Evolutionary conservation across 2,888 invertebrate species (phyloP).

Genomic region (Oxyteleia sp.): DNA sequence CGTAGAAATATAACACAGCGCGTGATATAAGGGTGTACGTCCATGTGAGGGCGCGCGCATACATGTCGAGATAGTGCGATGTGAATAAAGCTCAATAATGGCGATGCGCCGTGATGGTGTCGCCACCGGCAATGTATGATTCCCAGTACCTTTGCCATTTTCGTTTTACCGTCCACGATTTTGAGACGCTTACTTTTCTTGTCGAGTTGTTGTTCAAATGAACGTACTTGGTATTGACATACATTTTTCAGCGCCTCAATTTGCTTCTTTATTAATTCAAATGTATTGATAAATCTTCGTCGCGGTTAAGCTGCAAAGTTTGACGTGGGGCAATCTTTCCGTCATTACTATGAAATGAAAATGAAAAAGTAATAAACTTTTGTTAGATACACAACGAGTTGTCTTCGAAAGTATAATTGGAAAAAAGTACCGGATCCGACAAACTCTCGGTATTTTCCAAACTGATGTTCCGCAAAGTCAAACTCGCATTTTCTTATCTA

Average conservation of each 20-base stretch:
- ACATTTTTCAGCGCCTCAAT: not conserved
- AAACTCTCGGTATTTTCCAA: slow-evolving; percentile 71
- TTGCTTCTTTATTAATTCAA: slow-evolving; percentile 22
- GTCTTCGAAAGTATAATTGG: slow-evolving; percentile 64
- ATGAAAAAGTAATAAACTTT: slow-evolving; percentile 60
- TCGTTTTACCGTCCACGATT: slow-evolving; percentile 12
- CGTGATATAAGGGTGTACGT: slow-evolving; percentile 61
- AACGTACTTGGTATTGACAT: not conserved
- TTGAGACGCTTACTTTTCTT: too few relatives aligned
- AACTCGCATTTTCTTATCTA: slow-evolving; percentile 74
- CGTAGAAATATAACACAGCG: slow-evolving; percentile 46
- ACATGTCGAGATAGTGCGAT: slow-evolving; percentile 56
- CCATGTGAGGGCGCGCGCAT: slow-evolving; percentile 60
- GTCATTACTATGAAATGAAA: slow-evolving; percentile 43
- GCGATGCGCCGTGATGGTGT: slow-evolving; percentile 67
- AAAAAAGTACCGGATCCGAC: slow-evolving; percentile 66
- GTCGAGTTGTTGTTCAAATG: not conserved
- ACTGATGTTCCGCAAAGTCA: slow-evolving; percentile 71
- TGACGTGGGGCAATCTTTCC: slow-evolving; percentile 36
- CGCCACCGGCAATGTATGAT: slow-evolving; percentile 45
- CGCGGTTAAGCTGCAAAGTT: slow-evolving; percentile 13
- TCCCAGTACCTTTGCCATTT: slow-evolving; percentile 23
- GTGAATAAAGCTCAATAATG: slow-evolving; percentile 84
- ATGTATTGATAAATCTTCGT: slow-evolving; percentile 9
- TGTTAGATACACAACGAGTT: slow-evolving; percentile 50